Percentiles rank a stretch among this genome's conserved stretches.
Evolutionary conservation across 2,797 vertebrate genomes (phyloP).

Genomic region (Poliocrania exsul): DNA sequence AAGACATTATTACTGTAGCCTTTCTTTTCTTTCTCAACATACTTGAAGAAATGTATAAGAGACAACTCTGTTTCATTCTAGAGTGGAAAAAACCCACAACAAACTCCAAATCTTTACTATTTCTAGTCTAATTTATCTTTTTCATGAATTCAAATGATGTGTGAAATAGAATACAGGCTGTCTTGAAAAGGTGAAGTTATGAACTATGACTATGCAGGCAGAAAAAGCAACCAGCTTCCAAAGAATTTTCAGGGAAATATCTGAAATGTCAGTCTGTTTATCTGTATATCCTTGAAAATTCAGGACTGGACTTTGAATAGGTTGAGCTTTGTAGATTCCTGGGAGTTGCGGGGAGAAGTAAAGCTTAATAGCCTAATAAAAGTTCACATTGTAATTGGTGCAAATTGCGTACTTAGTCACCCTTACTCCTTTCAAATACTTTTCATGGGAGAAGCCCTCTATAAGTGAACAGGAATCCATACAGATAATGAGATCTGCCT

Average conservation of each 20-base stretch:
- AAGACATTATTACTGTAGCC: neutral
- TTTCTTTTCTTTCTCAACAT: neutral
- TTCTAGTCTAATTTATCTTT: conserved; percentile 8
- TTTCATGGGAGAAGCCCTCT: neutral
- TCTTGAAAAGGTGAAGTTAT: conserved; percentile 4
- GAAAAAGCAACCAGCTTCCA: neutral
- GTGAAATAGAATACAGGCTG: conserved; percentile 42
- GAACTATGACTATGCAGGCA: neutral
- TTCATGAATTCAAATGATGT: conserved; percentile 41
- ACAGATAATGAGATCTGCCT: neutral
- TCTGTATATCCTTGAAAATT: neutral
- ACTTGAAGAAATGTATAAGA: neutral
- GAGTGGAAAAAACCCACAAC: neutral
- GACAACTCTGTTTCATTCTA: neutral
- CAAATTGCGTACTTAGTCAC: neutral
- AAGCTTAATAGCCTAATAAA: neutral
- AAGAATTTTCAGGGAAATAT: neutral
- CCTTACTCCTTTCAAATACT: neutral
- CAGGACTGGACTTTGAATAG: neutral
- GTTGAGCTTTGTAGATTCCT: neutral
- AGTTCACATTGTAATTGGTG: neutral
- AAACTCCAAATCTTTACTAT: neutral
- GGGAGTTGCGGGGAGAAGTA: neutral
- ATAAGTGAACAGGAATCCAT: neutral
- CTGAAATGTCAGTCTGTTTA: neutral